Evolutionary conservation across 2,888 invertebrate species (phyloP).

Genomic region (Argyra leucocephala): DNA sequence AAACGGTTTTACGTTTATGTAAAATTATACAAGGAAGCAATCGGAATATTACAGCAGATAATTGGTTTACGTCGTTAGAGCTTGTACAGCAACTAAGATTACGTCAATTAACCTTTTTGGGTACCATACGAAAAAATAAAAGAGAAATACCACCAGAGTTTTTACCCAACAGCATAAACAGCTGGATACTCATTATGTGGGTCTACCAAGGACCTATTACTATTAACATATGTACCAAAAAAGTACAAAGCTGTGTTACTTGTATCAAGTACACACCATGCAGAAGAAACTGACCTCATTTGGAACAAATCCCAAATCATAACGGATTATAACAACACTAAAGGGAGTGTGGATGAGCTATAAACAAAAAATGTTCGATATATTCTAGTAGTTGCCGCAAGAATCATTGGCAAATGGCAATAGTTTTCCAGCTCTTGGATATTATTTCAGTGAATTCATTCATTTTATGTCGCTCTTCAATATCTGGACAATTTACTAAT

Average conservation of each 20-base stretch:
- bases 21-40: constrained; percentile 21
- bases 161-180: constrained; percentile 17
- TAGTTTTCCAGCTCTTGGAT: too few relatives aligned
- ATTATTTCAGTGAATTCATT: too few relatives aligned
- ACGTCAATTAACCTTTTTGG: constrained; percentile 20
- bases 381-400: too few relatives aligned
- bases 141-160: constrained; percentile 18
- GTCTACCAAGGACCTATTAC: constrained; percentile 5
- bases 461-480: too few relatives aligned
- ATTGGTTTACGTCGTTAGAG: constrained; percentile 22
- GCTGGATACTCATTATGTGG: neutral
- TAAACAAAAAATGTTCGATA: too few relatives aligned
- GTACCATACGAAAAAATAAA: constrained; percentile 21
- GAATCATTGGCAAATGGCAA: too few relatives aligned
- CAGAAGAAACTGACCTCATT: neutral
- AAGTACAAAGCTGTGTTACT: constrained; percentile 10
- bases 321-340: too few relatives aligned
- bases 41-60: constrained; percentile 22
- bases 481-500: too few relatives aligned
- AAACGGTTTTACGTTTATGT: constrained; percentile 21
- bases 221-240: constrained; percentile 10
- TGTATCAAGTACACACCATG: constrained; percentile 8
- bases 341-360: too few relatives aligned
- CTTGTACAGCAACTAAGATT: constrained; percentile 20
- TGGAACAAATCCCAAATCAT: too few relatives aligned